Conservation (phyloP, 2,888 invertebrate species). For the Lordiphosa andalusiaca region DNA sequence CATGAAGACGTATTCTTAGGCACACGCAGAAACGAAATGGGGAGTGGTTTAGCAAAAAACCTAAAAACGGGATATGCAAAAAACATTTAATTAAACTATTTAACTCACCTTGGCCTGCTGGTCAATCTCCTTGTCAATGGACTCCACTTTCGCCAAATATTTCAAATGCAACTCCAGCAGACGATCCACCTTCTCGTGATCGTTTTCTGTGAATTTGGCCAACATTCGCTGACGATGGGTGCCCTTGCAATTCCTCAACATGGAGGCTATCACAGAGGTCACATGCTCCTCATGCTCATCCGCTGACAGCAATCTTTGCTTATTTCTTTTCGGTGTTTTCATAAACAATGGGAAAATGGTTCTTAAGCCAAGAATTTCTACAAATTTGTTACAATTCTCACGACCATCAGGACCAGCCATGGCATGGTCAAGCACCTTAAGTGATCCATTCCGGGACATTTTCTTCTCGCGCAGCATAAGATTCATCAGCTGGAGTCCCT, state of each 20-base stretch:
- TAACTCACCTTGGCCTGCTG: too few relatives aligned
- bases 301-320: constrained; percentile 88
- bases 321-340: constrained; percentile 96
- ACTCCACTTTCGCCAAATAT: constrained; percentile 95
- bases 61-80: too few relatives aligned
- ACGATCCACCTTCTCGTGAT: constrained; percentile 98
- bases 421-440: constrained; percentile 98
- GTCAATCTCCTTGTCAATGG: constrained; percentile 87
- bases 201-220: constrained; percentile 98
- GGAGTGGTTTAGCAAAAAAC: too few relatives aligned
- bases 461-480: constrained; percentile 99
- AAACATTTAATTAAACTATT: too few relatives aligned
- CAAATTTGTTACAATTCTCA: constrained; percentile 98
- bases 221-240: constrained; percentile 93
- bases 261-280: constrained; percentile 94
- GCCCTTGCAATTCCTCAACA: constrained; percentile 95
- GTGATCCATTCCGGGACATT: constrained; percentile 95
- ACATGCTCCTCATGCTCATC: constrained; percentile 98
- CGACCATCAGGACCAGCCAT: constrained; percentile 95
- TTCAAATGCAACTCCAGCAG: constrained; percentile 98
- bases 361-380: constrained; percentile 96
- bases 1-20: too few relatives aligned
- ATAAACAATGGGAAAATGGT: constrained; percentile 99
- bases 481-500: constrained; percentile 99
- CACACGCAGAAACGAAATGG: too few relatives aligned